Base-by-base conservation (phyloP, 2,797 vertebrate genomes). In the Poeciliopsis turneri region DNA sequence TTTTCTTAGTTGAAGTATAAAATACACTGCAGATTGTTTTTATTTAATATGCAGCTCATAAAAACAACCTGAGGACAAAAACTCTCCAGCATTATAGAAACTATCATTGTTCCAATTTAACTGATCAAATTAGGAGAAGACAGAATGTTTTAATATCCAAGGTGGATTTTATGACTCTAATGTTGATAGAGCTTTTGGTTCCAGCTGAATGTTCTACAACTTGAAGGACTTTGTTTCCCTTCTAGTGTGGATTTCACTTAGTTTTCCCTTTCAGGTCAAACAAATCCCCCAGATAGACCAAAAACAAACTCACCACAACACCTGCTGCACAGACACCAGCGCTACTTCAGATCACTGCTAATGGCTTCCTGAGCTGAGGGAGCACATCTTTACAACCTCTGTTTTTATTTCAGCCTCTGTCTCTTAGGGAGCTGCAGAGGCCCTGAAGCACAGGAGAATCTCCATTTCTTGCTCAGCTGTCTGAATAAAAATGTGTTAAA, bases 41-140 rank as follows among this genome's bases (percentile, higher is more conserved):
- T 16, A 70, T 70, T 70, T 12, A 70, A 45, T 45, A 70, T 70
- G 68, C 41, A 28, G 68, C 41, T 45, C 41, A 45, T 8, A 15
- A n/a, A 70, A 68, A 70, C 15, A 45, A 12, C 68, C 68, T 3
- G 25, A 70, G 68, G 41, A 70, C 41, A 70, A 45, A 70, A 69
- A 43, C 39, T 43, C 23, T 69, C 23, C 66, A 69, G 66, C 11
- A 43, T 39, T 41, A 41, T 12, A 64, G 59, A 68, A 41, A 69
- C 9, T 23, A 23, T 41, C 16, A 1, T 20, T 41, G 41, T 45
- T 70, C 41, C 28, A 28, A 70, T 28, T 70, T 1, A 46, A 45
- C 25, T 68, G 64, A 45, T n/a, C 23, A 45, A n/a, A 70, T 45
- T 45, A 45, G 13, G 25, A 70, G 68, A 70, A 46, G 13, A 45